Evolutionary conservation across 2,113 vertebrate species (phyloP).

Genomic region (Podarcis muralis): DNA sequence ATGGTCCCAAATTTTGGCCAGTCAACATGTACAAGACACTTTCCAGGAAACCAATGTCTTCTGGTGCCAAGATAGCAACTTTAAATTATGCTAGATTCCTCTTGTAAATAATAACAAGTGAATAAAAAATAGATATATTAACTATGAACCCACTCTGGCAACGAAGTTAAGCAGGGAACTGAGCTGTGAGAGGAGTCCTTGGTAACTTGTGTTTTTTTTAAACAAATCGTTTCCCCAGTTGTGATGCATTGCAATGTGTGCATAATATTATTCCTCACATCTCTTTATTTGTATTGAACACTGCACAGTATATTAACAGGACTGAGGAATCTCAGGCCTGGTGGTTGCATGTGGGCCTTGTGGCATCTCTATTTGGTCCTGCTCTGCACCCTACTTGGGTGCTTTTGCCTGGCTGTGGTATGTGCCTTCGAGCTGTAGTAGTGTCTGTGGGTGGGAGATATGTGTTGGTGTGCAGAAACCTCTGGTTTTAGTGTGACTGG

Average conservation of each 20-base stretch:
- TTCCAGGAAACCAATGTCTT: conserved; percentile 22
- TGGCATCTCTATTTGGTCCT: too few relatives aligned
- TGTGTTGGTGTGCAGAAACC: too few relatives aligned
- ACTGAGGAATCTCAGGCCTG: too few relatives aligned
- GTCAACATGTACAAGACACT: conserved; percentile 36
- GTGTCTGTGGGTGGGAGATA: too few relatives aligned
- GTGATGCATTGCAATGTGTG: not conserved
- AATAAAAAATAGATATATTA: conserved; percentile 60
- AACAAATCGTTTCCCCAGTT: not conserved
- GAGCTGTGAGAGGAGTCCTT: conserved; percentile 7
- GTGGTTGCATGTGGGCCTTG: too few relatives aligned
- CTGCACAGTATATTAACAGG: not conserved
- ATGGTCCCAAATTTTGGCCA: not conserved
- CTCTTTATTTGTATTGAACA: not conserved
- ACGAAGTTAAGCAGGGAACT: not conserved
- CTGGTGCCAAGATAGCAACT: conserved; percentile 41
- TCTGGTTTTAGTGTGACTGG: too few relatives aligned
- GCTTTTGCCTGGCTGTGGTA: too few relatives aligned
- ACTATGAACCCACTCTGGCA: conserved; percentile 34
- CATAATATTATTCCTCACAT: too few relatives aligned
- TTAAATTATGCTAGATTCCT: conserved; percentile 58
- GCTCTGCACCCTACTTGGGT: too few relatives aligned
- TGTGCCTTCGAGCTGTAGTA: too few relatives aligned
- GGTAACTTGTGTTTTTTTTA: not conserved
- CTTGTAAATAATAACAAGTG: conserved; percentile 36